Base-by-base conservation (phyloP, 2,888 invertebrate genomes). In the Chorisops tibialis region DNA sequence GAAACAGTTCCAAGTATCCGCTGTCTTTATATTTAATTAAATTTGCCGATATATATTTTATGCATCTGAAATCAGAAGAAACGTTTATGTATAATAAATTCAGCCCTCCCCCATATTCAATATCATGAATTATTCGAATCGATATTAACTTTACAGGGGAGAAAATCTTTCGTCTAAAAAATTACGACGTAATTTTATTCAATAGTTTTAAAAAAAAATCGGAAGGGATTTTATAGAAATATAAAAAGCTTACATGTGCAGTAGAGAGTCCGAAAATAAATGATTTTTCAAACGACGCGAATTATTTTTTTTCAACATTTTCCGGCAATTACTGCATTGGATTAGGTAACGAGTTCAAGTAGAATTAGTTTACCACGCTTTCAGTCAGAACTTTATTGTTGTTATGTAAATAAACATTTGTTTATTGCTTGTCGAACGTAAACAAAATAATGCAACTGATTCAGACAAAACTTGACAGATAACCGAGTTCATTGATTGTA, bases 41-140 rank as follows among this genome's bases (percentile, higher is more conserved):
- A 35, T 63, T 61, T 21, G 35, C 47, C 30, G 60, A 41, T 14
- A 63, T 45, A 18, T 45, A 63, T 56, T 38, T 51, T 16, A 56
- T 50, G n/a, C 61, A 63, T 45, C 63, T 63, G 19, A 43, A 59
- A 50, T 24, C 41, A 18, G n/a, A 45, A 21, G 14, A 48, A 48
- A 41, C 5, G n/a, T n/a, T n/a, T n/a, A n/a, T n/a, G n/a, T 30
- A 30, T 9, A 30, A 30, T 30, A 30, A 30, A 30, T 30, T 5
- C 30, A 7, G 30, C 30, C n/a, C n/a, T n/a, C n/a, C n/a, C n/a
- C n/a, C n/a, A 2, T 2, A 7, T 30, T 30, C 2, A 9, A 30
- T 30, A 7, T 30, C 1, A 9, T 30, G 2, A 5, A 30, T 30
- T 7, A n/a, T 7, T 9, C 30, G 30, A 30, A 30, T 30, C 30